These are phyloP conservation scores for Zaprionus ghesquierei DNA, from an alignment of 1,140 invertebrate species.

Conservation along the genomic window DNA sequence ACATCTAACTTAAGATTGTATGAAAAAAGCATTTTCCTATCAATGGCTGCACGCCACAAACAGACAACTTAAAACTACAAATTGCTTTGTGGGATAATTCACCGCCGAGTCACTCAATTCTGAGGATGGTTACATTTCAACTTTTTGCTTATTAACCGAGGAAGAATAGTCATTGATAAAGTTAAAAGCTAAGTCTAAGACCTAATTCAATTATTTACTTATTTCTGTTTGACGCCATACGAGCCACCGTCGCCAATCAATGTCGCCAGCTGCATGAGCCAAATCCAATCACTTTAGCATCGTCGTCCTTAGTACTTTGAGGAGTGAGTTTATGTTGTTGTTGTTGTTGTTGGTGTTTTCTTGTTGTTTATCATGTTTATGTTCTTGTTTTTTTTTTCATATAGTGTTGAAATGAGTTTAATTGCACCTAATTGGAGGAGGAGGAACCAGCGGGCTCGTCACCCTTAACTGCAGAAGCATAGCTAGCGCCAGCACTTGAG, in stretches of 20 bases:
- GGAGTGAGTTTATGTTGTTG: conserved; percentile 65
- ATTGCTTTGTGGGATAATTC: conserved; percentile 52
- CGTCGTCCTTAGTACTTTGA: conserved; percentile 78
- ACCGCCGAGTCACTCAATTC: conserved; percentile 23
- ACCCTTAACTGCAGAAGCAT: conserved; percentile 76
- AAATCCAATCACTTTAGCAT: conserved; percentile 77
- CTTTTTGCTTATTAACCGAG: conserved; percentile 59
- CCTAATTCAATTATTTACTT: conserved; percentile 74
- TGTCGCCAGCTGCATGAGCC: conserved; percentile 41
- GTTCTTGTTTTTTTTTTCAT: neutral
- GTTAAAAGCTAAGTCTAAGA: conserved; percentile 76
- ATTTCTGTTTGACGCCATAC: conserved; percentile 67
- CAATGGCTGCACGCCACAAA: conserved; percentile 58
- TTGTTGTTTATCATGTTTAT: conserved; percentile 2
- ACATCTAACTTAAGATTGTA: conserved; percentile 75
- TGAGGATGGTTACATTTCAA: conserved; percentile 7
- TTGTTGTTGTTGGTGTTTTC: conserved; percentile 21
- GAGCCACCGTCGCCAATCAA: conserved; percentile 51
- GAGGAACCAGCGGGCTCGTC: conserved; percentile 63
- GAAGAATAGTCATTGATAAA: conserved; percentile 70
- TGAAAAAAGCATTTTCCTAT: conserved; percentile 72
- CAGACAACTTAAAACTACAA: conserved; percentile 61
- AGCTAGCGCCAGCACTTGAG: conserved; percentile 54
- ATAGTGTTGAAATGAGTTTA: conserved; percentile 24
- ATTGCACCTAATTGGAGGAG: conserved; percentile 61